Evolutionary conservation across 2,113 vertebrate species (phyloP), one percentile per base, ranked within the genome.

Genomic region (Anser brachyrhynchus): DNA sequence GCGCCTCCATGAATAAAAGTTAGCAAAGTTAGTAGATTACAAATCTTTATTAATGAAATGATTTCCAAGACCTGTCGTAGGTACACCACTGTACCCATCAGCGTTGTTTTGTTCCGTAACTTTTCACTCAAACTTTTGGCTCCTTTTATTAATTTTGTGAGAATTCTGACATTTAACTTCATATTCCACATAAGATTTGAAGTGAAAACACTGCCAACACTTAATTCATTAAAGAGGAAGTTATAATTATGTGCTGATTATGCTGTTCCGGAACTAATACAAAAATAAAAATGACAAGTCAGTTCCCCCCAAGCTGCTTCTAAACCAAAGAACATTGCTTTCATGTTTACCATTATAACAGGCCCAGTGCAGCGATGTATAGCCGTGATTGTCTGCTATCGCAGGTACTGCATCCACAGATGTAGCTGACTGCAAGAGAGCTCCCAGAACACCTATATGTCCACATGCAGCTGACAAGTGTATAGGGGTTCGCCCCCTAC

Each of bases 321-420:
- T 49, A 41, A 29, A 43, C 43, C 39, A 15, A 35, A 44, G 39
- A 57, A 25, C 16, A 31, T 6, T 46, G 21, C 33, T 64, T 33
- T 14, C 18, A n/a, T 52, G 49, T 96, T 97, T 98, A 99, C 99
- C 99, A 65, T 99, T 99, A 92, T 99, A 99, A 98, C 99, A 99
- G 96, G 99, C 99, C 99, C 99, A 99, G 76, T 99, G 99, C 92
- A 99, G 98, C 21, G 99, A 99, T 29, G 99, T 99, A 65, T 99
- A 99, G 97, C 99, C 99, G 9, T 99, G 98, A 99, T 98, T 99
- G 98, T 99, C 99, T 96, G 98, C 98, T 95, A 98, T 87, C 35
- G 98, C 98, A 84, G 99, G 99, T 37, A 98, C 97, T 41, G 98
- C 97, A 93, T 99, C 99, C 91, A 97, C 87, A 66, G 98, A 97